Evolutionary conservation across 2,113 vertebrate genomes (phyloP).

Genomic region (Sardina pilchardus): DNA sequence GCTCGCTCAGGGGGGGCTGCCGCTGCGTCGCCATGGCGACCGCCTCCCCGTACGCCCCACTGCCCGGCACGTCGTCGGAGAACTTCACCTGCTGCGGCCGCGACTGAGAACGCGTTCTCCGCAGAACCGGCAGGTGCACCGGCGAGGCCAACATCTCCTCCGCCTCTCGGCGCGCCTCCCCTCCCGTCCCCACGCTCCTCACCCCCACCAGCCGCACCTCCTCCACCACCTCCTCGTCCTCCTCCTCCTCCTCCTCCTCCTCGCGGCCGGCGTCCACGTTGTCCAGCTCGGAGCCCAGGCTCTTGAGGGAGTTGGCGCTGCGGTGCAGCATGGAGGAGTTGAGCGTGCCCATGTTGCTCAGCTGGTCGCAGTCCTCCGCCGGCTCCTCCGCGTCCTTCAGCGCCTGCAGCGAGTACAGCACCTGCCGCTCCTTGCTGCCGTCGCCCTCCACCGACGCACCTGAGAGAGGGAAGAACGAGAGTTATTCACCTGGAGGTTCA

Average conservation of each 20-base stretch:
- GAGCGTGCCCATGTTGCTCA: slow-evolving; percentile 94
- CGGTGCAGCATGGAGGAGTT: slow-evolving; percentile 92
- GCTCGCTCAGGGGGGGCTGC: slow-evolving; percentile 89
- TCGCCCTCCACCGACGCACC: slow-evolving; percentile 89
- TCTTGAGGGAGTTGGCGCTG: slow-evolving; percentile 86
- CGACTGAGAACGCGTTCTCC: slow-evolving; percentile 90
- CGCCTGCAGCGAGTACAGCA: slow-evolving; percentile 80
- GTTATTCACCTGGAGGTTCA: background rate
- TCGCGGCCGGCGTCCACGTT: slow-evolving; percentile 49
- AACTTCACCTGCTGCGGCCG: slow-evolving; percentile 92
- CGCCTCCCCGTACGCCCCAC: slow-evolving; percentile 75
- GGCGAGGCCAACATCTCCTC: slow-evolving; percentile 77
- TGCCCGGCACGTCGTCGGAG: slow-evolving; percentile 91
- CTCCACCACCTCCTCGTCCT: slow-evolving; percentile 31
- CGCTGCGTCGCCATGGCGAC: slow-evolving; percentile 66
- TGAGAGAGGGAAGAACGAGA: slow-evolving; percentile 52
- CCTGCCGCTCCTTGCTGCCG: slow-evolving; percentile 75
- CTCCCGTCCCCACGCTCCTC: slow-evolving; percentile 29
- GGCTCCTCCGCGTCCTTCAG: slow-evolving; percentile 81
- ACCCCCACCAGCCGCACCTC: slow-evolving; percentile 53
- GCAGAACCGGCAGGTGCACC: slow-evolving; percentile 80
- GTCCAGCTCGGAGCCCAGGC: slow-evolving; percentile 81
- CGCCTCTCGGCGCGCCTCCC: slow-evolving; percentile 58
- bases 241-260: slow-evolving; percentile 36
- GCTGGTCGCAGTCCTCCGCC: slow-evolving; percentile 86